A percentile compares a stretch with the other conserved stretches of the same genome.
Conservation (phyloP, 2,888 invertebrate genomes). For the Lasioglossum oenotherae region DNA sequence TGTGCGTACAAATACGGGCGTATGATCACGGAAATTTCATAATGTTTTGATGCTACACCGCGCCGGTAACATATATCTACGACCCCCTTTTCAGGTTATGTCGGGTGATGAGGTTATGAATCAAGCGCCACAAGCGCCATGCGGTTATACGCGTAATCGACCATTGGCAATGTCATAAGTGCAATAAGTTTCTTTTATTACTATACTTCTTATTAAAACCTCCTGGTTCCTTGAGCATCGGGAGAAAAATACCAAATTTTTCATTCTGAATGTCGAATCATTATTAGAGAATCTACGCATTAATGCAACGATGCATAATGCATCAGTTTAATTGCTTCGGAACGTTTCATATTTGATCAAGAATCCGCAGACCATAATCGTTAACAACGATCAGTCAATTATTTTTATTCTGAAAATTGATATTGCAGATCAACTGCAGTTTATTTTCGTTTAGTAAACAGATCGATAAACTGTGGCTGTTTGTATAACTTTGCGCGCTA, state of each 20-base stretch:
- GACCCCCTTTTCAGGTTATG: slow-evolving; percentile 28
- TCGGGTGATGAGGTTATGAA: slow-evolving; percentile 47
- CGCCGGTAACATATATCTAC: slow-evolving; percentile 21
- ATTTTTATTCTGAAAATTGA: background rate
- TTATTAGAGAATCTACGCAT: background rate
- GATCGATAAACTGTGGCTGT: background rate
- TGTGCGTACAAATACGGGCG: background rate
- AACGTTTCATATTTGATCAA: background rate
- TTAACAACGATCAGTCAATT: background rate
- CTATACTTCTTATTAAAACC: background rate
- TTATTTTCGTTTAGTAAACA: background rate
- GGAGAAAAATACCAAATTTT: background rate
- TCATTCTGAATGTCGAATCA: background rate
- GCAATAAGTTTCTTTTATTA: background rate
- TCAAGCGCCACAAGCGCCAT: slow-evolving; percentile 36
- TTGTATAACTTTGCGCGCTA: background rate
- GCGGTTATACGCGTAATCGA: background rate
- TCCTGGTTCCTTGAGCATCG: background rate
- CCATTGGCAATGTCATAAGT: slow-evolving; percentile 32
- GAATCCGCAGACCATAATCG: background rate
- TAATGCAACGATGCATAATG: background rate
- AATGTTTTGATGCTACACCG: slow-evolving; percentile 21
- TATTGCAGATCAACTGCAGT: background rate
- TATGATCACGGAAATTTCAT: background rate
- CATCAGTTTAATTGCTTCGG: background rate